phyloP scores from a whole-genome alignment of 1,140 invertebrate genomes.

The Drosophila malerkotliana region DNA sequence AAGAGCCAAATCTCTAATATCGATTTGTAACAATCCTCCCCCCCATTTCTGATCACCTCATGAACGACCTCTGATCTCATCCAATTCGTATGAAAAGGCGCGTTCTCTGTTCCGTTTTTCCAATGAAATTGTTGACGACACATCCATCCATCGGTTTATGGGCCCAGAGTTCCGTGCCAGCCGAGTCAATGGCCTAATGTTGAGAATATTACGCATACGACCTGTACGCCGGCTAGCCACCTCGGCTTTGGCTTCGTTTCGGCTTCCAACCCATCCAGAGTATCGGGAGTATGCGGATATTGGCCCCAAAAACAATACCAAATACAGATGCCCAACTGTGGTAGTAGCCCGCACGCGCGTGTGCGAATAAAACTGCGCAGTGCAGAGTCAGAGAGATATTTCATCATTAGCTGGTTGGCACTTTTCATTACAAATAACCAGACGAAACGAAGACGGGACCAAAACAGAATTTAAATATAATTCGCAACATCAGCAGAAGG shows the following conservation, averaged over 20 bases:
- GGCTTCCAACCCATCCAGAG: slow-evolving; percentile 9
- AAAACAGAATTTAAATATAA: slow-evolving; percentile 76
- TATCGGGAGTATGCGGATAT: slow-evolving; percentile 39
- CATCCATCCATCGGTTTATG: slow-evolving; percentile 39
- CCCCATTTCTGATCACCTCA: background rate
- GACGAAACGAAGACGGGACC: slow-evolving; percentile 29
- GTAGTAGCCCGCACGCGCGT: too few species aligned
- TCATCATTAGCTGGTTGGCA: slow-evolving; percentile 73
- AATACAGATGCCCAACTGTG: background rate
- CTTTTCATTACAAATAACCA: slow-evolving; percentile 66
- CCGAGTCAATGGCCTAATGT: slow-evolving; percentile 60
- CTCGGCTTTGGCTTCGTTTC: slow-evolving; percentile 12
- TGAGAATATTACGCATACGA: slow-evolving; percentile 67
- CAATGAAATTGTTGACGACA: slow-evolving; percentile 49
- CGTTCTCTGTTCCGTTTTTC: slow-evolving; percentile 9
- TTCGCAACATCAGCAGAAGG: slow-evolving; percentile 68
- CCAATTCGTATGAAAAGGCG: slow-evolving; percentile 22
- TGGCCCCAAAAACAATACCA: slow-evolving; percentile 47
- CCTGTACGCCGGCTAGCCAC: slow-evolving; percentile 21
- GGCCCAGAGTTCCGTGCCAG: slow-evolving; percentile 22
- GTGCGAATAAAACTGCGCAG: slow-evolving; percentile 57
- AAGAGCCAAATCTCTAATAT: background rate
- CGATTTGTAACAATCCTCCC: too few species aligned
- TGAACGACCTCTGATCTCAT: slow-evolving; percentile 32
- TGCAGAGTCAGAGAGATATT: slow-evolving; percentile 68